Conservation (phyloP, 1,140 invertebrate species). For the Neodiprion lecontei region DNA sequence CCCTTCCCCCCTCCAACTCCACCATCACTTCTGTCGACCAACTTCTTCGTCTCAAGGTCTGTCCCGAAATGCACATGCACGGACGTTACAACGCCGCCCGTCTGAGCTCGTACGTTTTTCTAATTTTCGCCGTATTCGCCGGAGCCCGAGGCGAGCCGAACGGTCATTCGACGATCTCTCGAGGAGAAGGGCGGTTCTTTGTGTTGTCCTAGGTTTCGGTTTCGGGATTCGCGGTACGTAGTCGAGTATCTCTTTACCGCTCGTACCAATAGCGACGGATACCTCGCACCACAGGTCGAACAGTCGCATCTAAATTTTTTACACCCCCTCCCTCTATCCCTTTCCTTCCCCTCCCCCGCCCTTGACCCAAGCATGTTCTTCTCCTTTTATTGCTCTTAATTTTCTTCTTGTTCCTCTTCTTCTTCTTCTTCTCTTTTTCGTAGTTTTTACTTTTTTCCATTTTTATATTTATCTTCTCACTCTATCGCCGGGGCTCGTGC, state of each 20-base stretch:
- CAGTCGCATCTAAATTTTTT: too few species aligned
- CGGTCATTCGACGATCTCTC: not conserved
- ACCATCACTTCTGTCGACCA: conserved; percentile 4
- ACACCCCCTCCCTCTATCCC: too few species aligned
- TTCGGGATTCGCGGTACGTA: too few species aligned
- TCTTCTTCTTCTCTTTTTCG: not conserved
- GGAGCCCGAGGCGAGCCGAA: too few species aligned
- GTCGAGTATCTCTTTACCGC: too few species aligned
- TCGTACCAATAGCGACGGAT: too few species aligned
- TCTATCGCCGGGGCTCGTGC: not conserved
- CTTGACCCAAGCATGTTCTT: not conserved
- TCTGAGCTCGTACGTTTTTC: not conserved
- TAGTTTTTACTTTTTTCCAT: not conserved
- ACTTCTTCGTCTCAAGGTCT: conserved; percentile 22
- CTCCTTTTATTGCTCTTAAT: not conserved
- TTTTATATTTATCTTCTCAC: not conserved
- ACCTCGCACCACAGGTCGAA: too few species aligned
- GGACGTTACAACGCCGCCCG: conserved; percentile 23
- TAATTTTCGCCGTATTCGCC: too few species aligned
- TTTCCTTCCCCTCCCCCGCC: too few species aligned
- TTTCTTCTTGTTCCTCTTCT: not conserved
- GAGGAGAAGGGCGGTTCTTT: conserved; percentile 7
- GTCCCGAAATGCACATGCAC: conserved; percentile 22
- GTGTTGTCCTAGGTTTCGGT: conserved; percentile 4
- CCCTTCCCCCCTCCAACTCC: conserved; percentile 16